Conservation (phyloP, 2,888 invertebrate species). For the Amphipoea oculea region DNA sequence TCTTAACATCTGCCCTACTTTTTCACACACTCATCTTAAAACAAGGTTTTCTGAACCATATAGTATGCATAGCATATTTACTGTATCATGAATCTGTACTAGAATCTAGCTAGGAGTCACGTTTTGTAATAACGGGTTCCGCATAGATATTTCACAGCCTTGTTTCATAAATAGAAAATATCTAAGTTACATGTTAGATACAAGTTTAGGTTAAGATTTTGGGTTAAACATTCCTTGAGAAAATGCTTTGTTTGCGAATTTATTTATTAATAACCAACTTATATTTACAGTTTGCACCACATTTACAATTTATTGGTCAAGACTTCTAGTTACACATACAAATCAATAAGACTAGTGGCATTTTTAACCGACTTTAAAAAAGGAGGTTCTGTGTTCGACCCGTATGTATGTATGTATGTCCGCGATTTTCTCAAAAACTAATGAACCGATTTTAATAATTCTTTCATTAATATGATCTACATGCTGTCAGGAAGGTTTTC, state of each 20-base stretch:
- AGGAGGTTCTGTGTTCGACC: too few relatives aligned
- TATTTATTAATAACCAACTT: neutral
- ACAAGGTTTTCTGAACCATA: constrained; percentile 14
- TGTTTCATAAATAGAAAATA: constrained; percentile 39
- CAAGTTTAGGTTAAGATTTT: neutral
- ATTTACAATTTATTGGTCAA: neutral
- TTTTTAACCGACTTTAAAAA: neutral
- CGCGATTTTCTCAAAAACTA: too few relatives aligned
- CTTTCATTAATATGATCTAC: too few relatives aligned
- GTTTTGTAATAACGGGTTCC: constrained; percentile 52
- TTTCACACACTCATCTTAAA: constrained; percentile 23
- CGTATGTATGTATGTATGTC: too few relatives aligned
- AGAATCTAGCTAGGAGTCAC: constrained; percentile 46
- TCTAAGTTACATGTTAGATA: neutral
- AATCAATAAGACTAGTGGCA: neutral
- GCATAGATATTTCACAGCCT: constrained; percentile 39
- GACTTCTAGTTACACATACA: neutral
- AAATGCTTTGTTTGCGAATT: neutral
- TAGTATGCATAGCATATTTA: constrained; percentile 51
- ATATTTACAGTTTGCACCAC: neutral
- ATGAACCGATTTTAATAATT: too few relatives aligned
- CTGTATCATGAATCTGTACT: constrained; percentile 37
- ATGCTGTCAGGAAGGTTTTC: too few relatives aligned
- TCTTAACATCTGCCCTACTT: constrained; percentile 9
- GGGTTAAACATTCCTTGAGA: neutral